Percentiles rank a stretch among this genome's conserved stretches.
Evolutionary conservation across 2,113 vertebrate species (phyloP).

Genomic region (Benitochromis conjunctus): DNA sequence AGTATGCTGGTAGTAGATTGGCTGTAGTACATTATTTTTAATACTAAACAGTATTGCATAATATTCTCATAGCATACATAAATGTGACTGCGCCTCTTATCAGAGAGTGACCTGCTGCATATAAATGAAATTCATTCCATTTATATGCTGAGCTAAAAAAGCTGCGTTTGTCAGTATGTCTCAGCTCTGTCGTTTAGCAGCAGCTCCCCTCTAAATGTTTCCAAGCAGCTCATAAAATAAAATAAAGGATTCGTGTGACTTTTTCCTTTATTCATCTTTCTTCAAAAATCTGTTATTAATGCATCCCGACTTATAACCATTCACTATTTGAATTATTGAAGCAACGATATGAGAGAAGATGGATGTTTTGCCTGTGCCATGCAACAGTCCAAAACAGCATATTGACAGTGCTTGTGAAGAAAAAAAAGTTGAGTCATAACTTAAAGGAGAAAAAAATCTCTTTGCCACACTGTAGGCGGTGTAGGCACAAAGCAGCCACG

Average conservation of each 20-base stretch:
- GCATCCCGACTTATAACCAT: not conserved
- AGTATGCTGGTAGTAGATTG: not conserved
- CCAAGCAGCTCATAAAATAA: not conserved
- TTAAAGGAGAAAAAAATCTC: conserved; percentile 14
- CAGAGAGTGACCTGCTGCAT: not conserved
- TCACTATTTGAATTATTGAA: not conserved
- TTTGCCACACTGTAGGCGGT: conserved; percentile 31
- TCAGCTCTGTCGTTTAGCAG: not conserved
- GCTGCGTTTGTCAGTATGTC: not conserved
- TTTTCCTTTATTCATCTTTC: not conserved
- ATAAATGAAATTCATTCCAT: not conserved
- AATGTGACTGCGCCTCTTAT: not conserved
- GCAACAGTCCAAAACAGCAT: not conserved
- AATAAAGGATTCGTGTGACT: not conserved
- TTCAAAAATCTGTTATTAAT: not conserved
- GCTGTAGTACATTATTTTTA: not conserved
- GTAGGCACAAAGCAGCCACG: not conserved
- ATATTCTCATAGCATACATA: not conserved
- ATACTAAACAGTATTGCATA: not conserved
- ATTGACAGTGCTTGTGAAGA: not conserved
- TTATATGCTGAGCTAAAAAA: not conserved
- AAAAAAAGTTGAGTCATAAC: conserved; percentile 37
- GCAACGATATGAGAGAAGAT: not conserved
- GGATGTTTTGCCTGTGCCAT: not conserved
- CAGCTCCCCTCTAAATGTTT: fast-evolving